Evolutionary conservation across 30 jellyfish, hydroid and myxozoan genomes (phyloP), one percentile per base, ranked within the genome.

Genomic region (Sanderia malayensis): DNA sequence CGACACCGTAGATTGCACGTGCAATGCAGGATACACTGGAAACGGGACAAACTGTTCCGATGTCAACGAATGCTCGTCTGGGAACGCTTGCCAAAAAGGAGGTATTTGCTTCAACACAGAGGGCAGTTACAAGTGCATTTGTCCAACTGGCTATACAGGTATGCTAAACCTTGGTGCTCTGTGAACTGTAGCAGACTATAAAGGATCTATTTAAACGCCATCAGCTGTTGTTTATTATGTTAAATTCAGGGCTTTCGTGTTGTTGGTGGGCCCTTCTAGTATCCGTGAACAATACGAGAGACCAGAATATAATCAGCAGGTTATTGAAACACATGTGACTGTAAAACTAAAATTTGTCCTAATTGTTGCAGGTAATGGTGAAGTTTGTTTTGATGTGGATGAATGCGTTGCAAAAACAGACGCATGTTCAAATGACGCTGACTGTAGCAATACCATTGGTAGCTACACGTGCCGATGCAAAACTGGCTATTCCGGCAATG

Each of bases 11-110:
- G 61, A 69, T 8, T 76, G 87, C 31, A 28, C 58, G 22, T 76
- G 87, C 58, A 61, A 44, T 8, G n/a, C 24, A 1, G 87, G 87
- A 18, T 76, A 13, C 46, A 63, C 7, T 33, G 92, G 92, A 26
- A 65, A 52, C 59, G 92, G 92, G 1, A n/a, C 44, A 6, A 30
- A 30, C 15, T 79, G 92, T 46, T 37, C 24, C 20, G 85, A 79
- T 41, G 37, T n/a, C 8, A 41, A 66, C 45, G 90, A 79, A 66
- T 79, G 90, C 49, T 47, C 66, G 82, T 7, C n/a, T n/a, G n/a
- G n/a, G n/a, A n/a, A n/a, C n/a, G n/a, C n/a, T n/a, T n/a, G n/a
- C n/a, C n/a, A n/a, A n/a, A n/a, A n/a, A n/a, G n/a, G n/a, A n/a
- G n/a, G n/a, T n/a, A n/a, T n/a, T n/a, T n/a, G n/a, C n/a, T n/a